Conservation (phyloP, 2,888 invertebrate genomes). For the Phyllotreta striolata region DNA sequence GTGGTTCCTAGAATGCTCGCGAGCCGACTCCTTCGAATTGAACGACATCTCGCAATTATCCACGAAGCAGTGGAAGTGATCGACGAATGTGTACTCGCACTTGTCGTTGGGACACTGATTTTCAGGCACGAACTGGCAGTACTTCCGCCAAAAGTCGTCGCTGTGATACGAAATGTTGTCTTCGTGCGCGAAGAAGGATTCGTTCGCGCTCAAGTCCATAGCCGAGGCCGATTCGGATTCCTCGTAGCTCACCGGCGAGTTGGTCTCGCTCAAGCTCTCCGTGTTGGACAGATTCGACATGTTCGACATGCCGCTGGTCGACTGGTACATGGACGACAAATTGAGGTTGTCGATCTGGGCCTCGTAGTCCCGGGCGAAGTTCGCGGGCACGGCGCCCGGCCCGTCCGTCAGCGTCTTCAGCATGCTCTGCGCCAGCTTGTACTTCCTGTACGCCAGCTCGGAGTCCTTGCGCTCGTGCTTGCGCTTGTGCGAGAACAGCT, state of each 20-base stretch:
- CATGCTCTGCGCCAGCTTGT: constrained; percentile 69
- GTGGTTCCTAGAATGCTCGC: constrained; percentile 81
- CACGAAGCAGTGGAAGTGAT: constrained; percentile 88
- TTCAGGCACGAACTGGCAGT: constrained; percentile 62
- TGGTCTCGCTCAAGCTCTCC: constrained; percentile 65
- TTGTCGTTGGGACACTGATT: constrained; percentile 56
- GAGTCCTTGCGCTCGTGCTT: constrained; percentile 96
- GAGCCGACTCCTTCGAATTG: constrained; percentile 70
- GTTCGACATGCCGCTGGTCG: constrained; percentile 53
- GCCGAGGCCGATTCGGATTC: constrained; percentile 58
- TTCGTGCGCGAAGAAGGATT: constrained; percentile 53
- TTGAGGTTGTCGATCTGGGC: constrained; percentile 58
- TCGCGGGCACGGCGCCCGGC: constrained; percentile 58
- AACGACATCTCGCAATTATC: constrained; percentile 76
- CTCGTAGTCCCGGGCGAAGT: constrained; percentile 64
- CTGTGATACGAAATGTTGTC: constrained; percentile 54
- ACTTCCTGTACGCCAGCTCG: constrained; percentile 85
- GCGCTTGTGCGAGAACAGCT: constrained; percentile 95
- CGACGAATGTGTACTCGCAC: constrained; percentile 74
- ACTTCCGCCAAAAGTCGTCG: constrained; percentile 68
- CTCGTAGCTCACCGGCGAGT: constrained; percentile 63
- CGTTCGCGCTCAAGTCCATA: constrained; percentile 60
- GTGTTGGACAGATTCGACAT: constrained; percentile 57
- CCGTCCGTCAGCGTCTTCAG: constrained; percentile 67
- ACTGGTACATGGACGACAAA: constrained; percentile 51